Base-by-base conservation (phyloP, 2,113 vertebrate genomes). In the Rhabdornis inornatus region DNA sequence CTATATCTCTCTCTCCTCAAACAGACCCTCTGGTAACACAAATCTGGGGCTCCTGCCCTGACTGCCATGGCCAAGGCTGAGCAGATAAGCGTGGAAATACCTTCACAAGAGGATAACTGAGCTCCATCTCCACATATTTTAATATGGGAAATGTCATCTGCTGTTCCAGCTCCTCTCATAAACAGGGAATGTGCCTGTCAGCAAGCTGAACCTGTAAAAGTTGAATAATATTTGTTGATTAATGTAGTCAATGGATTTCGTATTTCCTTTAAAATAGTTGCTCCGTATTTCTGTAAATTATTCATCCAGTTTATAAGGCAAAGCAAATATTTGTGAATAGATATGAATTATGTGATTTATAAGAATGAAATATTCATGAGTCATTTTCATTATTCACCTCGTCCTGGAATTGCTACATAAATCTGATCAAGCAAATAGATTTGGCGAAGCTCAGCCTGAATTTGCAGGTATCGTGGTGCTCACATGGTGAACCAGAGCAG, bases 311-410 rank as follows among this genome's bases (percentile, higher is more conserved):
- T 93, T 94, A 91, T 94, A 94, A 95, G 76, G 94, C 87, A 92
- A 91, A 96, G 93, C 95, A 95, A 97, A 96, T 96, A 97, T 96
- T 95, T 96, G 96, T 93, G 95, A 96, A 95, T 92, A 90, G 87
- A 93, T 94, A 85, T 85, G 92, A 93, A 95, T 96, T 91, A 88
- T 66, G 90, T 86, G 93, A 94, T 95, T 91, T 96, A 88, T 92
- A 87, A 91, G 72, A 83, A 96, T 95, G 94, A 95, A 96, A 96
- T 96, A 95, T 95, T 95, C 92, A 96, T 96, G 93, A 96, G 84
- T 91, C 82, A 25, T 95, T 96, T 95, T 92, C 94, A 95, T 95
- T 95, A 93, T 91, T 96, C 94, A 94, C 95, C 85, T 96, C 79
- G 17, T 95, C 93, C 94, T 80, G 68, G 82, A 91, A 92, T 93